Evolutionary conservation across 2,797 vertebrate genomes (phyloP), one percentile per base, ranked within the genome.

Genomic region (Falco concolor): DNA sequence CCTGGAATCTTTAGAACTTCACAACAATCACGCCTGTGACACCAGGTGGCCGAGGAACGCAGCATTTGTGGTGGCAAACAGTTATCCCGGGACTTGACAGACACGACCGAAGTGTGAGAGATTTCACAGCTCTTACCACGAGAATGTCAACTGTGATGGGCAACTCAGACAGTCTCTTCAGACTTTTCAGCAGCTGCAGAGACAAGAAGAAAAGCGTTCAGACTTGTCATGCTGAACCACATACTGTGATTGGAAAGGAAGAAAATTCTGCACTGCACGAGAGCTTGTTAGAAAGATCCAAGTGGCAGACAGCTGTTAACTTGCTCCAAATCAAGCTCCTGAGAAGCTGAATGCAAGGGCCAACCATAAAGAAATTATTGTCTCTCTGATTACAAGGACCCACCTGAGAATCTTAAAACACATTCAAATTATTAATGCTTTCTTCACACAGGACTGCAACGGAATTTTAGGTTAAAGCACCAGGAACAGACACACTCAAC

Each of bases 111-210:
- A 84, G 21, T 2, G 7, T 3, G 24, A 88, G 73, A 82, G 54
- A 81, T n/a, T 74, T 87, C 75, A 74, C 91, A 92, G 77, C 70
- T 96, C 98, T 99, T 98, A 99, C 99, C 99, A 99, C 99, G 59
- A 99, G 98, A 84, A 99, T 99, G 77, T 99, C 99, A 97, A 99
- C 98, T 4, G 99, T 99, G 97, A 99, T 99, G 45, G 99, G 99
- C 92, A 99, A 97, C 47, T 99, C 98, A 21, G 98, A 98, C 89
- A 99, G 98, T 93, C 98, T 98, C 98, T 98, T 99, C 78, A 99
- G 98, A 65, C 99, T 99, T 94, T 99, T 99, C 88, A 99, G 95
- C 44, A 99, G 97, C 99, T 99, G 96, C 36, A 90, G 85, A 97
- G 75, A 95, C 61, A 96, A 95, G 84, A 89, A 80, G 80, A 85